Conservation (phyloP, 2,113 vertebrate species). For the Bambusicola thoracicus region DNA sequence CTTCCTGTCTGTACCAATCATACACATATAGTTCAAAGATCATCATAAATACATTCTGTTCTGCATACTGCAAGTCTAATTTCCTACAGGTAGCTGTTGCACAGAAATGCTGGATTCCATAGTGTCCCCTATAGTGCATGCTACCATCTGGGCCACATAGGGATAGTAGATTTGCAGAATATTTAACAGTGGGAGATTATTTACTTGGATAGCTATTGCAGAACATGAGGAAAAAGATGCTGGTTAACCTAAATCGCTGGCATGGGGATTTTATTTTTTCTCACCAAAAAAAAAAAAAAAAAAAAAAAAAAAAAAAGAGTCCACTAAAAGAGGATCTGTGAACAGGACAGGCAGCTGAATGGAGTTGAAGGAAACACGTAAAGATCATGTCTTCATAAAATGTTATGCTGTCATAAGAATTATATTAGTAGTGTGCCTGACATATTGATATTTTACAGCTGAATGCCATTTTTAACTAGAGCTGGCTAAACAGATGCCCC, state of each 20-base stretch:
- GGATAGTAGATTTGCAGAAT: not conserved
- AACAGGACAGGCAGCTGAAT: not conserved
- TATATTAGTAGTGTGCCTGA: slow-evolving; percentile 60
- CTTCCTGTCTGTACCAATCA: not conserved
- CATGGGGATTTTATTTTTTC: not conserved
- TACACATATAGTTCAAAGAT: not conserved
- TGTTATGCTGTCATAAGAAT: slow-evolving; percentile 57
- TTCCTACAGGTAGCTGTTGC: not conserved
- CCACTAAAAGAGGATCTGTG: not conserved
- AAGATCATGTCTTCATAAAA: slow-evolving; percentile 44
- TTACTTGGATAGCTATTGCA: not conserved
- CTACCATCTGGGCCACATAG: not conserved
- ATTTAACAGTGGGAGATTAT: not conserved
- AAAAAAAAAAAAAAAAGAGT: not conserved
- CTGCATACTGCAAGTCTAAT: not conserved
- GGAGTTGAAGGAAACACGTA: not conserved
- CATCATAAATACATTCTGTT: not conserved
- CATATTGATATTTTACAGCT: slow-evolving; percentile 65
- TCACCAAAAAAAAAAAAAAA: not conserved
- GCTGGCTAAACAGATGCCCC: slow-evolving; percentile 42
- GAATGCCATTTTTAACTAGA: slow-evolving; percentile 55
- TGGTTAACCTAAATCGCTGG: slow-evolving; percentile 14
- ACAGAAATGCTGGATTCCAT: not conserved
- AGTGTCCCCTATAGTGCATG: not conserved
- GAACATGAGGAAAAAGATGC: not conserved